Base-by-base conservation (phyloP, 2,797 vertebrate species). In the Nyctalus aviator region DNA sequence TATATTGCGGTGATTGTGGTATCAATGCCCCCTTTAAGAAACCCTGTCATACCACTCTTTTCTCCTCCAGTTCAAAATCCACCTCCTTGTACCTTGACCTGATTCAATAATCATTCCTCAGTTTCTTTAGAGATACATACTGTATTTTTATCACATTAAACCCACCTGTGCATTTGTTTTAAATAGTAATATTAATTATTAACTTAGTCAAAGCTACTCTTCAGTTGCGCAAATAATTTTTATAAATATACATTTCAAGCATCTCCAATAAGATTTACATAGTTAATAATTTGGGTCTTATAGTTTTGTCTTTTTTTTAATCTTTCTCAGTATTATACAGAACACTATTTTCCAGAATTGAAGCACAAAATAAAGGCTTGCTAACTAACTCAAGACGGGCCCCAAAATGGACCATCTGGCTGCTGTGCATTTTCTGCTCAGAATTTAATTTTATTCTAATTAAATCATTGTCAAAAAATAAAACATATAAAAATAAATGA, bases 341-440 rank as follows among this genome's bases (percentile, higher is more conserved):
- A 21, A 57, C 6, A 77, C 32, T 35, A 69, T 69, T 76, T 93
- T 77, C 21, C 53, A 53, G 59, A 88, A 72, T 59, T 75, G 35
- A 85, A 66, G 25, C 23, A 59, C 2, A 84, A 48, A 84, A 62
- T 44, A 96, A 88, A 95, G 35, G 35, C 57, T 72, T 84, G 55
- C 48, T 94, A 91, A 86, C 64, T 66, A 81, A 75, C 17, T 81
- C 46, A 84, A 69, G 48, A 82, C 11, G 10, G 10, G 3, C 41
- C 78, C 77, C 53, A 84, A 73, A 82, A 93, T 81, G 37, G 78
- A 75, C 72, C 68, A 86, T 50, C 46, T 76, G 71, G 57, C 13
- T 77, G 32, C 46, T 84, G 9, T 73, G n/a, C 48, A 78, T 87
- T 95, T 76, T 93, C 64, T 79, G 87, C 64, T 93, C 59, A 68